phyloP scores from a whole-genome alignment of 2,113 vertebrate genomes.

The Actenoides lindsayi region DNA sequence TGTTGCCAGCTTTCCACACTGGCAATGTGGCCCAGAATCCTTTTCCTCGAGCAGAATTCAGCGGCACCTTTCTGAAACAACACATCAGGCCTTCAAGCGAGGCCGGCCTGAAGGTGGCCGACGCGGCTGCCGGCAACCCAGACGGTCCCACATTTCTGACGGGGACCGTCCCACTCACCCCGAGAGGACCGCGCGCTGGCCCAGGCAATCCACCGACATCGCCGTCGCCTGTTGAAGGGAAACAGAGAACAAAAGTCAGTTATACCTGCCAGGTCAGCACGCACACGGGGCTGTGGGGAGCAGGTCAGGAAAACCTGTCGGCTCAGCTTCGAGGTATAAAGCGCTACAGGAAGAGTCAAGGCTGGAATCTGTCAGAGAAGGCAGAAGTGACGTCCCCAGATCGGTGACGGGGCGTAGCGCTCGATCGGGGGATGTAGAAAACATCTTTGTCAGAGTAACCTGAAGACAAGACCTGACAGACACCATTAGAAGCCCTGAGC shows the following conservation, averaged over 20 bases:
- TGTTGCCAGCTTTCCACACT: neutral
- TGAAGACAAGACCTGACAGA: neutral
- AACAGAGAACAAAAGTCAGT: neutral
- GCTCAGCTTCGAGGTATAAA: neutral
- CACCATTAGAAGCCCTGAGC: neutral
- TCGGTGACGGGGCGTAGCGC: rapidly evolving
- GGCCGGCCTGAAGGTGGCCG: neutral
- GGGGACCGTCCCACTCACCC: conserved; percentile 81
- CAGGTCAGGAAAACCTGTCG: neutral
- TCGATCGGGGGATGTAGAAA: neutral
- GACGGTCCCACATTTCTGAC: neutral
- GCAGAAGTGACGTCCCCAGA: neutral
- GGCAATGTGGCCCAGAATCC: neutral
- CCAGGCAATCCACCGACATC: conserved; percentile 98
- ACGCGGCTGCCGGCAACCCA: neutral
- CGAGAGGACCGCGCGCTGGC: conserved; percentile 91
- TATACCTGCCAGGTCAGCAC: conserved; percentile 1
- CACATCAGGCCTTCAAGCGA: neutral
- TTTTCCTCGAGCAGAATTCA: neutral
- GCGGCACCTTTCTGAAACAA: neutral
- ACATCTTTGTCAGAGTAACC: neutral
- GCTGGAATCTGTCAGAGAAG: neutral
- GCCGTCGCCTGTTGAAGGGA: conserved; percentile 87
- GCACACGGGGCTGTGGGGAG: neutral
- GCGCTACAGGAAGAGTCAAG: neutral